Conservation (phyloP, 1,140 invertebrate species). For the Argopecten irradians region DNA sequence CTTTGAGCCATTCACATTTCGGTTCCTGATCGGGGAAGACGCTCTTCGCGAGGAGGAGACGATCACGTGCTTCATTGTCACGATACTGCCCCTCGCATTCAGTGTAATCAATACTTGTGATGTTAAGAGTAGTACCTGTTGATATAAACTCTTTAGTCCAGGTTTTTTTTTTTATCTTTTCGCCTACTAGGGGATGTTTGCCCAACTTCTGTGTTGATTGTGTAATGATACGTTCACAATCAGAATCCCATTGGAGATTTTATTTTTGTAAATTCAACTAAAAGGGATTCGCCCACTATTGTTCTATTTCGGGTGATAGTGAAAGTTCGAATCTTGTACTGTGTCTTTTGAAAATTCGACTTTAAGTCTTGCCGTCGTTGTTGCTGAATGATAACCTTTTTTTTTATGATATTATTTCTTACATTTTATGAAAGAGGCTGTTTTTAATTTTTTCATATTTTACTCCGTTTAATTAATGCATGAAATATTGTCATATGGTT, state of each 20-base stretch:
- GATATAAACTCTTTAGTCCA: neutral
- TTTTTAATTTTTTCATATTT: too few species aligned
- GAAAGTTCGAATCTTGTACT: neutral
- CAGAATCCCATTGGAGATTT: neutral
- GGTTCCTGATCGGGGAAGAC: conserved; percentile 13
- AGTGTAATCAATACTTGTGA: neutral
- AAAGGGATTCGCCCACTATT: neutral
- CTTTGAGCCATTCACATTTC: conserved; percentile 21
- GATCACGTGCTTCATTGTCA: neutral
- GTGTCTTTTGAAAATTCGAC: too few species aligned
- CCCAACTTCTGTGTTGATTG: neutral
- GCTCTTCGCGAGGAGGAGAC: neutral
- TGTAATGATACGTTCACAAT: neutral
- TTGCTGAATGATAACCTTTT: too few species aligned
- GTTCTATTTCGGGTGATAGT: neutral
- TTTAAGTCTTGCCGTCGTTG: too few species aligned
- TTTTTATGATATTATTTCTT: too few species aligned
- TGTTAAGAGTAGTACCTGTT: neutral
- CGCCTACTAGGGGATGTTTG: neutral
- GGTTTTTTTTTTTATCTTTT: neutral
- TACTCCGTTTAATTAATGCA: too few species aligned
- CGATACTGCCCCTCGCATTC: neutral
- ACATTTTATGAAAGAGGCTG: too few species aligned
- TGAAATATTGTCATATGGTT: too few species aligned
- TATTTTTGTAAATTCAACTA: neutral